phyloP scores from a whole-genome alignment of 2,797 vertebrate genomes.

The Myotis findleyi region DNA sequence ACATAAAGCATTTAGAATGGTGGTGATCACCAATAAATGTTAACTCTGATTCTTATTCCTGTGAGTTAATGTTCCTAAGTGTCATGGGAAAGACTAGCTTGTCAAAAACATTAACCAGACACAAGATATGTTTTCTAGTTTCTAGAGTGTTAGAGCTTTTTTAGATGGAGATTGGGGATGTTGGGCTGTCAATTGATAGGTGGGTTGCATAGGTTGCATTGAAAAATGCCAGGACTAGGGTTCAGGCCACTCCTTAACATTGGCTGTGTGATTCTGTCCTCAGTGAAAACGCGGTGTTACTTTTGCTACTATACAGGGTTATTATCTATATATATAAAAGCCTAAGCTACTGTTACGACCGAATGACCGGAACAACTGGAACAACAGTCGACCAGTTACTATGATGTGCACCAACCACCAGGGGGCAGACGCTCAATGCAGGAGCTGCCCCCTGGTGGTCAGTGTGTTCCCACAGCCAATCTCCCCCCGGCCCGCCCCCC shows the following conservation, averaged over 20 bases:
- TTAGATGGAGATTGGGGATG: not conserved
- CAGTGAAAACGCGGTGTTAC: not conserved
- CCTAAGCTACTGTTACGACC: too few species aligned
- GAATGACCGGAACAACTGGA: too few species aligned
- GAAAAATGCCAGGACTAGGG: not conserved
- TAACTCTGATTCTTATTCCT: not conserved
- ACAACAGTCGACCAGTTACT: too few species aligned
- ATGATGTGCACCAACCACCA: too few species aligned
- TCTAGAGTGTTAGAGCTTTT: not conserved
- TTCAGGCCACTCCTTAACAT: not conserved
- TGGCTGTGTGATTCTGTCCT: not conserved
- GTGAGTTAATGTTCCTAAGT: not conserved
- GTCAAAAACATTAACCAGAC: not conserved
- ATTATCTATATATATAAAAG: not conserved
- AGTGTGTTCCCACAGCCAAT: too few species aligned
- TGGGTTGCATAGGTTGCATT: not conserved
- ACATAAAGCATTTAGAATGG: not conserved
- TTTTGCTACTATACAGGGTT: not conserved
- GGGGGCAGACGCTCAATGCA: too few species aligned
- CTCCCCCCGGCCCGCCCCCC: too few species aligned
- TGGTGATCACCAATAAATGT: not conserved
- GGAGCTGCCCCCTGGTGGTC: too few species aligned
- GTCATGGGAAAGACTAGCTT: not conserved
- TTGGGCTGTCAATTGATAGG: not conserved
- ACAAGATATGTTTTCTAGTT: not conserved